Base-by-base conservation (phyloP, 1,140 invertebrate genomes). In the Drosophila erecta region DNA sequence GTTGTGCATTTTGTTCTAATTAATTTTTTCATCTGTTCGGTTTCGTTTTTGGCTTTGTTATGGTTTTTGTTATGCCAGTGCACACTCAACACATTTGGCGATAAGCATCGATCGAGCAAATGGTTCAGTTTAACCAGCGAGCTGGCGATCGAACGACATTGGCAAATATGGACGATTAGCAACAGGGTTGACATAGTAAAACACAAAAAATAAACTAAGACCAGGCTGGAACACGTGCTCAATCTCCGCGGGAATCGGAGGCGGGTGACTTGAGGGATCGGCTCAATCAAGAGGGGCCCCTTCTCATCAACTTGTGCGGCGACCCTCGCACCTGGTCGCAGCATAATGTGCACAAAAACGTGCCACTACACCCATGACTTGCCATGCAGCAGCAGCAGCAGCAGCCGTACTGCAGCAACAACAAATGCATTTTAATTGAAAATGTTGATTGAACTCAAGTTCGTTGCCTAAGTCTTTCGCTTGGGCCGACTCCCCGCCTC, bases 361-460 rank as follows among this genome's bases (percentile, higher is more conserved):
- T 89, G 84, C 84, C 73, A 77, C 58, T 77, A 79, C 73, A 77
- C 61, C 73, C 84, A 85, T 83, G 84, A 87, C 76, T 87, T 69
- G 74, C 69, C 49, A 50, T 69, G 72, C 61, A 37, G 51, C 76
- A 57, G 46, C 66, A 64, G 58, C 33, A 43, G 43, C 27, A 55
- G 41, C 44, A 41, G 40, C 17, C 15, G 41, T 20, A 10, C 15
- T 14, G 38, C 41, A 27, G 33, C 66, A 76, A 58, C 73, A 75
- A 56, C 64, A 81, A 81, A 67, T 81, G 66, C 83, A 65, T 87
- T 89, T 89, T 89, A 89, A 89, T 89, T 84, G 73, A 89, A 89
- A 87, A 77, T 83, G 84, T 79, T 89, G 84, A 89, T 89, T 89
- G 79, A 89, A 84, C 79, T 71, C 80, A 90, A 90, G 81, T 87